Evolutionary conservation across 2,113 vertebrate genomes (phyloP), one percentile per base, ranked within the genome.

Genomic region (Phycodurus eques): DNA sequence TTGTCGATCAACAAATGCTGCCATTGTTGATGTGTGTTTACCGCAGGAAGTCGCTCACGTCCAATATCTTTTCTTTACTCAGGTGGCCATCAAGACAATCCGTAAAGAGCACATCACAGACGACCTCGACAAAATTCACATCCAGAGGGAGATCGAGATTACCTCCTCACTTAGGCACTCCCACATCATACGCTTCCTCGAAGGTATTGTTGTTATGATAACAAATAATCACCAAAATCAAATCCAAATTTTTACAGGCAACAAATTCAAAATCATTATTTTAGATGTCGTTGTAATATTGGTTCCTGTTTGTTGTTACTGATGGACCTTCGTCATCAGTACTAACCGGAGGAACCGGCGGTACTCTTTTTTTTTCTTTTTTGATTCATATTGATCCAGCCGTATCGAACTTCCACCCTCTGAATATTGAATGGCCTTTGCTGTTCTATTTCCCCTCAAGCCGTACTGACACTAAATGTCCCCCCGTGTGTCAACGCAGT

Each of bases 11-110:
- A 44, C 63, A 66, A 27, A 46, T 27, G 13, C 20, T n/a, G 35
- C 20, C 9, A 11, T 43, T 20, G 35, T 20, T 63, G 59, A 31
- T 15, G 17, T 42, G 33, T 42, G 39, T 42, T 63, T 63, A 3
- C 20, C 2, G 9, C 8, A 10, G 20, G 8, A 19, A 51, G 2
- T n/a, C 8, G 42, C 44, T 42, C 4, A 44, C 20, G 13, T 43
- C 5, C 5, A 14, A 5, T 5, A 9, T 49, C 1, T 75, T 47
- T 68, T 46, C 14, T 12, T 43, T 75, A 59, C 43, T 43, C 76
- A 94, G 93, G 92, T 94, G 81, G 93, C 93, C 1, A 92, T 94
- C 71, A 94, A 94, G 81, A 93, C 92, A 0, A 94, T 94, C 67
- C 91, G 92, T 19, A 94, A 94, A 75, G 92, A 94, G 62, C 85